Percentiles rank a stretch among this genome's conserved stretches.
Conservation (phyloP, 2,797 vertebrate species). For the Danio albolineatus region DNA sequence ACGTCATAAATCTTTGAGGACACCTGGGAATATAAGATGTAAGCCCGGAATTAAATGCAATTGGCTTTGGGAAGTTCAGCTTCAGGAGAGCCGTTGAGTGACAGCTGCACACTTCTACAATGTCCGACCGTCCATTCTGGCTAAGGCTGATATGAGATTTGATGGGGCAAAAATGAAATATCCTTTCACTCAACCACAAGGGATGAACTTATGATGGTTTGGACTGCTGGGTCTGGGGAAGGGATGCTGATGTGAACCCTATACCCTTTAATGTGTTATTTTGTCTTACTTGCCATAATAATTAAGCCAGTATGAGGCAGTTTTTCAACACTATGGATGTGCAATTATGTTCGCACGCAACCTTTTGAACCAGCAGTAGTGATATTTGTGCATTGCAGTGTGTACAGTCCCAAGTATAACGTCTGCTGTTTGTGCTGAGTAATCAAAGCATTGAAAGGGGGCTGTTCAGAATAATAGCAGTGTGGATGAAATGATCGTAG, state of each 20-base stretch:
- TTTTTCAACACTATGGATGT: not conserved
- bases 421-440: no score
- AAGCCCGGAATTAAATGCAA: conserved; percentile 14
- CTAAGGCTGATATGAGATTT: conserved; percentile 27
- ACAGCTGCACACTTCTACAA: conserved; percentile 16
- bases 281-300: not conserved
- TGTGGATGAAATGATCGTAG: no score
- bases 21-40: conserved; percentile 32
- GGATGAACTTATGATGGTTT: not conserved
- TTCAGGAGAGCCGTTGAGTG: conserved; percentile 27
- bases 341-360: no score
- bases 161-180: conserved; percentile 32
- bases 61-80: conserved; percentile 23
- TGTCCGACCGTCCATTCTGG: conserved; percentile 15
- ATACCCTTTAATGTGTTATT: not conserved
- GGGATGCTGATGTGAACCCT: not conserved
- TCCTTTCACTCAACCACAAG: not conserved
- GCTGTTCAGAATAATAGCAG: no score
- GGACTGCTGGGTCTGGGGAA: not conserved
- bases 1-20: conserved; percentile 34
- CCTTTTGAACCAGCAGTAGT: no score
- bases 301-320: not conserved
- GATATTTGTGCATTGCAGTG: no score
- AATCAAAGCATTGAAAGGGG: no score
- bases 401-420: no score